Base-by-base conservation (phyloP, 1,140 invertebrate species). In the Drosophila neocordata region DNA sequence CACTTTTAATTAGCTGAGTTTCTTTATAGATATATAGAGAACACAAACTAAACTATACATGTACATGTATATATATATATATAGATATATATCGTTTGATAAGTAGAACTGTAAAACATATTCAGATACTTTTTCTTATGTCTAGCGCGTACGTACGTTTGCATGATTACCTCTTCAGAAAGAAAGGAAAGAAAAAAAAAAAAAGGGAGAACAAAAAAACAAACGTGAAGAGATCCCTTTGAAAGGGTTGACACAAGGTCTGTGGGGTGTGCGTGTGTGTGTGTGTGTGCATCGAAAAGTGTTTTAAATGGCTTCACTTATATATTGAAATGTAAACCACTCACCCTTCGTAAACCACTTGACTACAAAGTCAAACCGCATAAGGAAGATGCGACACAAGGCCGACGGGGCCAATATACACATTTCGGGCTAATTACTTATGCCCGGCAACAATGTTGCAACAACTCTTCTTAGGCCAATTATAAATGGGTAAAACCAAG, bases 341-440 rank as follows among this genome's bases (percentile, higher is more conserved):
- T 4, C 31, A 38, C 55, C 62, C 53, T 56, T 15, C 13, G 31
- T 1, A 20, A 41, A 15, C 70, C 78, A 85, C 82, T 85, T 82
- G 53, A 85, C 82, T 87, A 85, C 82, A 85, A 85, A 85, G 82
- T 78, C 78, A 85, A 85, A 73, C 82, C 82, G 67, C 71, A 68
- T 48, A 48, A 20, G 41, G 20, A 60, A 76, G 73, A 76, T 48
- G 41, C 65, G 73, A 38, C 62, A 51, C 57, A 37, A 37, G 51
- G 34, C 13, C 13, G 41, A 13, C 41, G 7, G 41, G 7, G 15
- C 1, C 11, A 11, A 7, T 38, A 52, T 55, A 57, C 15, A 13
- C 56, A 8, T 15, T 18, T 55, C 51, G 60, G 44, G 82, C 83
- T 87, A 85, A 85, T 85, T 85, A 85, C 78, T 85, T 79, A 82